Conservation (phyloP, 2,113 vertebrate genomes). For the Notothenia rossii region DNA sequence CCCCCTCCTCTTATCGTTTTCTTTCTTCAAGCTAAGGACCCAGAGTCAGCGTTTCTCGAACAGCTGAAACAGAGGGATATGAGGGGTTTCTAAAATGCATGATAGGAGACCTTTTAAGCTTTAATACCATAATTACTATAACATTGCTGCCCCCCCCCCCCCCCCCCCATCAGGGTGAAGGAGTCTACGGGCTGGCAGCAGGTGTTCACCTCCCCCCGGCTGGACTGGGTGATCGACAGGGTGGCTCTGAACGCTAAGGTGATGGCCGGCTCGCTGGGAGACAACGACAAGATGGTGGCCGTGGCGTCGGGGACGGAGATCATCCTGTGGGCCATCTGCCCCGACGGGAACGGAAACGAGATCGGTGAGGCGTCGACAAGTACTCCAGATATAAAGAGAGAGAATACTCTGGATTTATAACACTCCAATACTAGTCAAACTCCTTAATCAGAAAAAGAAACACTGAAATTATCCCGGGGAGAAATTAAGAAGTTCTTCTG, state of each 20-base stretch:
- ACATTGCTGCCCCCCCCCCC: background rate
- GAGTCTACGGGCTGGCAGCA: slow-evolving; percentile 94
- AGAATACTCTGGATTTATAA: background rate
- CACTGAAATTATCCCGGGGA: too few species aligned
- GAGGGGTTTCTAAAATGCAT: too few species aligned
- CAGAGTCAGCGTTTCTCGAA: too few species aligned
- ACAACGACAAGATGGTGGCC: slow-evolving; percentile 95
- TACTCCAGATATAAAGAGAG: background rate
- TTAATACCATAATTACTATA: too few species aligned
- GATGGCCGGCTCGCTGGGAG: slow-evolving; percentile 88
- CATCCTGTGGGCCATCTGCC: slow-evolving; percentile 91
- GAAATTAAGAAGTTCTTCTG: too few species aligned
- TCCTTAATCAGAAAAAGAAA: too few species aligned
- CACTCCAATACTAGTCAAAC: too few species aligned
- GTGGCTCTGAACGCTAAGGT: slow-evolving; percentile 92
- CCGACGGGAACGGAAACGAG: slow-evolving; percentile 89
- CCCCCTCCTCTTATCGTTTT: too few species aligned
- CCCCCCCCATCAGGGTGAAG: slow-evolving; percentile 92
- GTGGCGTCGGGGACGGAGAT: slow-evolving; percentile 89
- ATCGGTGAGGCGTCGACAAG: slow-evolving; percentile 82
- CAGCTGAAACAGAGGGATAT: too few species aligned
- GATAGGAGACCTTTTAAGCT: too few species aligned
- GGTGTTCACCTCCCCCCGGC: slow-evolving; percentile 90
- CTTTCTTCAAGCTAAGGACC: too few species aligned
- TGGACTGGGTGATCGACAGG: slow-evolving; percentile 92